Percentiles rank a stretch among this genome's conserved stretches.
Evolutionary conservation across 2,888 invertebrate genomes (phyloP).

Genomic region (Drosophila merina): DNA sequence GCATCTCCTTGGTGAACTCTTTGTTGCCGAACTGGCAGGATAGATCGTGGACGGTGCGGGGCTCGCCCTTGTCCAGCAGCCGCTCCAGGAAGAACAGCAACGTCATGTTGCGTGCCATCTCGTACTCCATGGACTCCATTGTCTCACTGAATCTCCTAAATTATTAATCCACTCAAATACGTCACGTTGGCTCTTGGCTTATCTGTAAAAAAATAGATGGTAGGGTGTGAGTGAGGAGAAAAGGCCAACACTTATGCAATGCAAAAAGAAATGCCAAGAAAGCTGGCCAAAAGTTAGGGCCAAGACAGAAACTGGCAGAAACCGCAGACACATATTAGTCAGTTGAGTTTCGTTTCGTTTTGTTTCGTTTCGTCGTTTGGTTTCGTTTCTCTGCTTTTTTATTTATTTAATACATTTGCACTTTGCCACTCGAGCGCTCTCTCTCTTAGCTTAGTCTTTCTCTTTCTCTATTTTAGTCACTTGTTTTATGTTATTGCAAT

Average conservation of each 20-base stretch:
- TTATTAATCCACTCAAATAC: slow-evolving; percentile 45
- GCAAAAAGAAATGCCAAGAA: slow-evolving; percentile 21
- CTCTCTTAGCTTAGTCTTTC: not conserved
- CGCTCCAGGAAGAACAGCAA: slow-evolving; percentile 99
- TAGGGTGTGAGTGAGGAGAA: slow-evolving; percentile 30
- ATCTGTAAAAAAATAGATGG: slow-evolving; percentile 60
- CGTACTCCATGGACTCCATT: slow-evolving; percentile 97
- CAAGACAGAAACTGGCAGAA: slow-evolving; percentile 36
- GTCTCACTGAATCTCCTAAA: slow-evolving; percentile 38
- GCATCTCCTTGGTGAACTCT: slow-evolving; percentile 99
- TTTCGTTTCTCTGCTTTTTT: slow-evolving; percentile 39
- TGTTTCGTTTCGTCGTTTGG: slow-evolving; percentile 12
- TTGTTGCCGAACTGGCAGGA: slow-evolving; percentile 99
- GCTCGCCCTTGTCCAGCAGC: slow-evolving; percentile 97
- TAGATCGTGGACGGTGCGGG: slow-evolving; percentile 97
- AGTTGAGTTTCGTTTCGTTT: slow-evolving; percentile 23
- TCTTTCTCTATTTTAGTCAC: slow-evolving; percentile 13
- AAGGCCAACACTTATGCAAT: slow-evolving; percentile 60
- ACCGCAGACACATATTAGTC: slow-evolving; percentile 39
- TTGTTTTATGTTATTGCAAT: slow-evolving; percentile 63
- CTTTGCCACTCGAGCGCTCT: slow-evolving; percentile 54
- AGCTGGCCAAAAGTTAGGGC: slow-evolving; percentile 27
- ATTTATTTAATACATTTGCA: slow-evolving; percentile 73
- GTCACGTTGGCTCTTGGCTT: slow-evolving; percentile 52
- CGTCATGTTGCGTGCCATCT: slow-evolving; percentile 96